These are phyloP conservation scores for Cyanoliseus patagonus DNA, from an alignment of 2,113 vertebrate species.

Conservation along the genomic window DNA sequence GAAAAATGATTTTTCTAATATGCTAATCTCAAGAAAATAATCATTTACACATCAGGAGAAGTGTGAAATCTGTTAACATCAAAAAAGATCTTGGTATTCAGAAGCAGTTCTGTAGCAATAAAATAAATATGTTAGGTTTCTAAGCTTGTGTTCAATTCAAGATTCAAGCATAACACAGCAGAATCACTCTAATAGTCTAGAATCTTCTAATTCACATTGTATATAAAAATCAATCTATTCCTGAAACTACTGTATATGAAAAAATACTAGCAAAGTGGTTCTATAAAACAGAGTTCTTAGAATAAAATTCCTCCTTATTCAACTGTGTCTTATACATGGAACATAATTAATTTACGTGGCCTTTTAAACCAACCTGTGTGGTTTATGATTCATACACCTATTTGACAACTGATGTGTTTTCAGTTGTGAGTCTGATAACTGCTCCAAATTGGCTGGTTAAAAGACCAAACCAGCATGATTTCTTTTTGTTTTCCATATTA, in stretches of 20 bases:
- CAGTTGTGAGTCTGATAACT: constrained; percentile 27
- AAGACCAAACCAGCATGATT: background rate
- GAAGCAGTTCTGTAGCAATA: constrained; percentile 25
- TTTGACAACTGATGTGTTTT: constrained; percentile 24
- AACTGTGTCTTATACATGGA: background rate
- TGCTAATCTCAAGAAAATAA: background rate
- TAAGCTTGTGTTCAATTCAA: constrained; percentile 36
- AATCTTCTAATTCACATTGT: constrained; percentile 34
- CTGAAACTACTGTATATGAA: constrained; percentile 13
- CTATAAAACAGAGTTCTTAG: constrained; percentile 2
- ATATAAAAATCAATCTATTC: constrained; percentile 10
- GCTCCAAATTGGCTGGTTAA: background rate
- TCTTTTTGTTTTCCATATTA: background rate
- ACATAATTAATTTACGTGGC: background rate
- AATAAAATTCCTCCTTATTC: constrained; percentile 1
- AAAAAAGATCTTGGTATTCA: background rate
- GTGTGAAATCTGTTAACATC: constrained; percentile 8
- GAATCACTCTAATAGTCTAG: constrained; percentile 11
- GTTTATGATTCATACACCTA: background rate
- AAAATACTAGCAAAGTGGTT: constrained; percentile 47
- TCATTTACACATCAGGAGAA: background rate
- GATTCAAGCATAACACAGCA: constrained; percentile 8
- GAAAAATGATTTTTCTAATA: constrained; percentile 31
- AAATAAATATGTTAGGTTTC: constrained; percentile 54
- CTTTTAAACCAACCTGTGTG: constrained; percentile 8